Evolutionary conservation across 2,797 vertebrate species (phyloP), one percentile per base, ranked within the genome.

Genomic region (Lateolabrax maculatus): DNA sequence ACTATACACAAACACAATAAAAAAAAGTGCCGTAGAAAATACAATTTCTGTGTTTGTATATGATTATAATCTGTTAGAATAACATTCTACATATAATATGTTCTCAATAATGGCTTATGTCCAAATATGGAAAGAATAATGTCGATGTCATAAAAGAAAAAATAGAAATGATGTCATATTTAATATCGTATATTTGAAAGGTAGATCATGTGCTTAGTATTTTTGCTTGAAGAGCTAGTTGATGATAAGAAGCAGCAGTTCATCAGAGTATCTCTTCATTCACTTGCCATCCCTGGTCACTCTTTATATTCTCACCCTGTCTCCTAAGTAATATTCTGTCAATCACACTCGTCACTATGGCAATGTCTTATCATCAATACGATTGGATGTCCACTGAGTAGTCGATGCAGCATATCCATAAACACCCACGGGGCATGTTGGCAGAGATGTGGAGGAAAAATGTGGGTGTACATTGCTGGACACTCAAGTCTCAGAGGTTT

Each of bases 21-120:
- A 93, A 70, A 93, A 92, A 94, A 92, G 89, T 92, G 87, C 89
- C 85, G 83, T 93, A 94, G 75, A 95, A 95, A 95, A 95, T 94
- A 94, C 91, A 89, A 71, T 93, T 90, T 93, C 75, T 90, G 89
- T 92, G 86, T 92, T 85, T 90, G 74, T 90, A 46, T 85, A 56
- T 80, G 79, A 85, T 80, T 80, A 92, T 92, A 90, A 84, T 93
- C 80, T 90, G 72, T 81, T 89, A 77, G 79, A 89, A 84, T 90
- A 91, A 92, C 89, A 93, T 92, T 92, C 86, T 90, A 84, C 69
- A 80, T 92, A 93, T 89, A 87, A 36, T 80, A 83, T 86, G 87
- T 63, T 87, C 76, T 89, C 58, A 90, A 81, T 85, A 77, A 93
- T 93, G 89, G 91, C 90, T 93, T 90, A 86, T 87, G 92, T 92